These are phyloP conservation scores for Aproaerema taeniolella DNA, from an alignment of 2,888 invertebrate genomes.

Conservation along the genomic window DNA sequence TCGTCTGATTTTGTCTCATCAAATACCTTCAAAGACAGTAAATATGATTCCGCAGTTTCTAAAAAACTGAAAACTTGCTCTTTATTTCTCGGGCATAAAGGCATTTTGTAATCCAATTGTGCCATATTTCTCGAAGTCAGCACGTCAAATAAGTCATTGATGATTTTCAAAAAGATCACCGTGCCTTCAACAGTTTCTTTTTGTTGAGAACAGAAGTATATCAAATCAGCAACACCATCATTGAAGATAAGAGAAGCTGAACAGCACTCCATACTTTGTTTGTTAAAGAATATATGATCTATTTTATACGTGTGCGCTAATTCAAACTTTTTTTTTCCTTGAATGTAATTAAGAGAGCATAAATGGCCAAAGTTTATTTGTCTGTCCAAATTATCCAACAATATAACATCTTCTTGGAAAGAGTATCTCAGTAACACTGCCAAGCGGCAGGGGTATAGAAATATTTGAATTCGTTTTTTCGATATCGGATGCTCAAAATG, in stretches of 20 bases:
- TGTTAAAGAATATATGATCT: not conserved
- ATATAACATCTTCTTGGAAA: no score
- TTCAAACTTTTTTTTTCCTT: not conserved
- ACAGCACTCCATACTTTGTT: not conserved
- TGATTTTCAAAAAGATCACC: not conserved
- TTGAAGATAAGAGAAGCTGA: not conserved
- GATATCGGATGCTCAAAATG: no score
- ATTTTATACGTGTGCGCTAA: not conserved
- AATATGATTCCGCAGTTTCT: not conserved
- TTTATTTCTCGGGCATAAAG: not conserved
- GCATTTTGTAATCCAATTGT: not conserved
- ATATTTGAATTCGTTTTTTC: no score
- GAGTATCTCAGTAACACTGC: no score
- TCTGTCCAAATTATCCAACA: not conserved
- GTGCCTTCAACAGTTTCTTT: not conserved
- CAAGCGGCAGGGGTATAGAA: no score
- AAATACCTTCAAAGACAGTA: not conserved
- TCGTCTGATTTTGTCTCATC: not conserved
- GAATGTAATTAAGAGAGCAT: not conserved
- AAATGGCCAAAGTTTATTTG: not conserved
- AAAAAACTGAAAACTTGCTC: slow-evolving; percentile 10
- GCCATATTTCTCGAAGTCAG: not conserved
- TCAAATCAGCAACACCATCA: not conserved
- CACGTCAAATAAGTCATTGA: not conserved
- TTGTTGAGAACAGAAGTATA: not conserved